Conservation (phyloP, 2,888 invertebrate genomes). For the Synanthedon myopaeformis region DNA sequence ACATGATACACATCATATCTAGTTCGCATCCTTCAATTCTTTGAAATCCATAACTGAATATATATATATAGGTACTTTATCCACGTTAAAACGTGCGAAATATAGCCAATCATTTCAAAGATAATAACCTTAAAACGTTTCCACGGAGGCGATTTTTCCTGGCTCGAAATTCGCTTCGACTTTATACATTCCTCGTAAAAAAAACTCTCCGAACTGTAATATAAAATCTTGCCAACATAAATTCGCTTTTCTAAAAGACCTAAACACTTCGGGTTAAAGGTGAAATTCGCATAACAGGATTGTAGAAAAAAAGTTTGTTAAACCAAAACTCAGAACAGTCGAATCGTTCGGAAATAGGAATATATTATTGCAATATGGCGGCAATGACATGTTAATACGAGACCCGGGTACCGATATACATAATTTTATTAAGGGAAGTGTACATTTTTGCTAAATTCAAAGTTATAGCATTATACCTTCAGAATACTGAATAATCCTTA, state of each 20-base stretch:
- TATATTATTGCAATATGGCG: conserved; percentile 64
- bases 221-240: conserved; percentile 22
- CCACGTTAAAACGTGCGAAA: too few relatives aligned
- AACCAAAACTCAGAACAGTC: conserved; percentile 14
- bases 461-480: not conserved
- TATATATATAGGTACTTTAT: too few relatives aligned
- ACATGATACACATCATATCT: too few relatives aligned
- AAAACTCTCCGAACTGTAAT: conserved; percentile 29
- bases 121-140: too few relatives aligned
- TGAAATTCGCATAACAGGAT: not conserved
- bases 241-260: not conserved
- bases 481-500: not conserved
- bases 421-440: conserved; percentile 46
- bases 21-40: too few relatives aligned
- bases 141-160: conserved; percentile 37
- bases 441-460: conserved; percentile 18
- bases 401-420: conserved; percentile 51
- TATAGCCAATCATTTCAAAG: too few relatives aligned
- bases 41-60: too few relatives aligned
- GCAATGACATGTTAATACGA: conserved; percentile 65
- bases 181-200: conserved; percentile 42
- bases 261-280: not conserved
- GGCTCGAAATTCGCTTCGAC: conserved; percentile 23
- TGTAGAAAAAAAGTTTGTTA: not conserved
- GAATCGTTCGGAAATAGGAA: conserved; percentile 37